These are phyloP conservation scores for Oenanthe oenanthe DNA, from an alignment of 2,113 vertebrate genomes.

Conservation along the genomic window DNA sequence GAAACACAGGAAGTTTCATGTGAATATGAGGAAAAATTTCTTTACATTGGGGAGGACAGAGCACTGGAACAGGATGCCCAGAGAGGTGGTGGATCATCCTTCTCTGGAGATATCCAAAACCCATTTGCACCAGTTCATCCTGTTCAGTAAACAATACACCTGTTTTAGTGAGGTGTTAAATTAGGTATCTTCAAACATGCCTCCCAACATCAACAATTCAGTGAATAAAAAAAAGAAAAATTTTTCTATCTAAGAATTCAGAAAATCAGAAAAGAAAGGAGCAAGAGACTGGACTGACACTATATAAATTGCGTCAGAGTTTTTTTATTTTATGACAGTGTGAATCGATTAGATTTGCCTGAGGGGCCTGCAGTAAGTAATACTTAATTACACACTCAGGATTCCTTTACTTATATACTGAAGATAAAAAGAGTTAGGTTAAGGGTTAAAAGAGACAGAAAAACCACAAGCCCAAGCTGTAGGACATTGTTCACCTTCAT, in stretches of 20 bases:
- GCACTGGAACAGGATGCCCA: neutral
- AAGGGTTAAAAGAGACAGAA: neutral
- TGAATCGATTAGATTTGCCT: neutral
- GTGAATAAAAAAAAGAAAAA: neutral
- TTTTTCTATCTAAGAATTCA: neutral
- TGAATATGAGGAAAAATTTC: neutral
- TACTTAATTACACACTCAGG: neutral
- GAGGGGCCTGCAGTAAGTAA: neutral
- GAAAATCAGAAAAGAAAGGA: neutral
- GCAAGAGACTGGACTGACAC: neutral
- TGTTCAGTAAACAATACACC: neutral
- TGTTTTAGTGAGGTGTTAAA: neutral
- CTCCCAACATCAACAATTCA: neutral
- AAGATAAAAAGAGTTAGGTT: neutral
- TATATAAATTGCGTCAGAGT: neutral
- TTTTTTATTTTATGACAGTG: neutral
- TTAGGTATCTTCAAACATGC: neutral
- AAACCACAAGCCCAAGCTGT: accelerated
- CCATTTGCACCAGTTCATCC: neutral
- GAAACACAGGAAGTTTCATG: neutral
- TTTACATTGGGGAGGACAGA: neutral
- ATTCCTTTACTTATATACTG: neutral
- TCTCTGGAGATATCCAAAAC: neutral
- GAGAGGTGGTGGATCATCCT: neutral
- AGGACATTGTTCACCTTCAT: neutral